Evolutionary conservation across 2,797 vertebrate species (phyloP).

Genomic region (Acanthopagrus latus): DNA sequence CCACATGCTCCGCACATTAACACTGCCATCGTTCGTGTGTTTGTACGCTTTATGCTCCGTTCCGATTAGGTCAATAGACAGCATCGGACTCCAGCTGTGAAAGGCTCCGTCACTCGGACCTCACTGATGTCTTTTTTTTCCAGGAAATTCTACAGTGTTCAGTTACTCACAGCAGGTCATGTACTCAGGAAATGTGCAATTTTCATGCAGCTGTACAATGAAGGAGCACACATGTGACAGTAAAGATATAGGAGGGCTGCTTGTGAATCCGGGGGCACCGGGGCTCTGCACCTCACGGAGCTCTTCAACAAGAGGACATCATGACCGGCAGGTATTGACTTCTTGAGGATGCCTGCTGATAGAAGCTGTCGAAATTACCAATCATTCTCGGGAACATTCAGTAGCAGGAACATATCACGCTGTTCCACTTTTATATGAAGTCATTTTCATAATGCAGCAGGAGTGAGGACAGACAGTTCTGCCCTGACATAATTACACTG

Average conservation of each 20-base stretch:
- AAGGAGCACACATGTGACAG: background rate
- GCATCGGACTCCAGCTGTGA: slow-evolving; percentile 18
- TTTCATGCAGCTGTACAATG: background rate
- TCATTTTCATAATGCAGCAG: slow-evolving; percentile 26
- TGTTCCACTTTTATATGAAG: slow-evolving; percentile 32
- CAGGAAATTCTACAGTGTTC: slow-evolving; percentile 19
- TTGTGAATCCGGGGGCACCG: background rate
- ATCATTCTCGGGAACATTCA: slow-evolving; percentile 36
- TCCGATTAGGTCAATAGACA: background rate
- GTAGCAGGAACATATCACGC: slow-evolving; percentile 31
- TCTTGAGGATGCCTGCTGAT: slow-evolving; percentile 13
- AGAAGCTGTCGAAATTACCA: slow-evolving; percentile 42
- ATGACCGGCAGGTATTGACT: slow-evolving; percentile 9
- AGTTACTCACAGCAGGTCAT: slow-evolving; percentile 14
- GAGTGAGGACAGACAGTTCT: slow-evolving; percentile 38
- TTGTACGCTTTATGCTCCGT: background rate
- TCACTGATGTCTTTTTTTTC: slow-evolving; percentile 20
- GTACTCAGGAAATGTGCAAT: slow-evolving; percentile 12
- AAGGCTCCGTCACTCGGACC: background rate
- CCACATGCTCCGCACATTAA: background rate
- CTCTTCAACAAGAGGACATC: background rate
- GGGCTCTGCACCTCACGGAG: background rate
- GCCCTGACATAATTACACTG: slow-evolving; percentile 1
- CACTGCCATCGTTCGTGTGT: background rate
- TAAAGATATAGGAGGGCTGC: background rate